Conservation (phyloP, 2,113 vertebrate genomes). For the Nycticryphes semicollaris region DNA sequence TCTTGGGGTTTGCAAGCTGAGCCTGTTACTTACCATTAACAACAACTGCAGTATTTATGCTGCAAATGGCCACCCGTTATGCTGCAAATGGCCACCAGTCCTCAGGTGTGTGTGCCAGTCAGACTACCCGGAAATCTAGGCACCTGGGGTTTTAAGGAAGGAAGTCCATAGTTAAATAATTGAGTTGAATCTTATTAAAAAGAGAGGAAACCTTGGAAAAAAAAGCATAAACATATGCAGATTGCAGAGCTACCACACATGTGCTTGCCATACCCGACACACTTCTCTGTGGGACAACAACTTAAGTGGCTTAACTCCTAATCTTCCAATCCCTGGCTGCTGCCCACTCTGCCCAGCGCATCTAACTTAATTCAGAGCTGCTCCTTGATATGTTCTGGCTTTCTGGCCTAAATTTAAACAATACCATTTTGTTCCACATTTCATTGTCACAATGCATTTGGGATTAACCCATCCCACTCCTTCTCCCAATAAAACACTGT, state of each 20-base stretch:
- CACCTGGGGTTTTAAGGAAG: not conserved
- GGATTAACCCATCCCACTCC: not conserved
- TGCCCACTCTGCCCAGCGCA: fast-evolving
- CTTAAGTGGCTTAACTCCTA: not conserved
- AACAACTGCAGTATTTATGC: not conserved
- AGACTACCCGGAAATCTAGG: not conserved
- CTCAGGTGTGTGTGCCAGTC: not conserved
- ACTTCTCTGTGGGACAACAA: not conserved
- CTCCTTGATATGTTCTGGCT: not conserved
- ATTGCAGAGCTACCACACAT: not conserved
- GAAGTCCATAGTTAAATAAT: not conserved
- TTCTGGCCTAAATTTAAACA: not conserved
- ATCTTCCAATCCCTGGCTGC: not conserved
- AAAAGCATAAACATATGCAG: not conserved
- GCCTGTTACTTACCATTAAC: constrained; percentile 27
- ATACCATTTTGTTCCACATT: not conserved
- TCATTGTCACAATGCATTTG: not conserved
- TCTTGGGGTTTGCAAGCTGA: not conserved
- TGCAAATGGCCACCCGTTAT: not conserved
- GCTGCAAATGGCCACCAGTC: not conserved
- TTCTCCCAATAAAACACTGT: not conserved
- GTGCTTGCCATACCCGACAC: not conserved
- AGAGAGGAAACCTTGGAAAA: not conserved
- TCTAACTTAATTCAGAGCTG: not conserved
- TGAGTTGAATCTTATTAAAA: not conserved